Conservation (phyloP, 2,113 vertebrate species). For the Eudyptes chrysolophus region DNA sequence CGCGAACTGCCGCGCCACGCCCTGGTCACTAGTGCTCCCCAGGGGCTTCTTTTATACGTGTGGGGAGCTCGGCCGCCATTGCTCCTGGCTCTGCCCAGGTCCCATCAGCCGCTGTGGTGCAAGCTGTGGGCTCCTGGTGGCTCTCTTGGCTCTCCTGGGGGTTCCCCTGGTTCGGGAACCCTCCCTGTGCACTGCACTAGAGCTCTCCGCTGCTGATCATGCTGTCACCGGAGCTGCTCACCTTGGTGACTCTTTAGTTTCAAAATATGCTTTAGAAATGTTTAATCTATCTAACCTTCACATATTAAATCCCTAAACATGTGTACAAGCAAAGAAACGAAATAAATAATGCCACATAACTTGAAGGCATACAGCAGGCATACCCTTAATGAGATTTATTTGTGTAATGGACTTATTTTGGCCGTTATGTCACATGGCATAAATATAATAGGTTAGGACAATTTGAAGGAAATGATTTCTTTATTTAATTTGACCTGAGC, state of each 20-base stretch:
- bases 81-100: too few species aligned
- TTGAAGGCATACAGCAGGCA: not conserved
- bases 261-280: not conserved
- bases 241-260: not conserved
- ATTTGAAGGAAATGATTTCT: not conserved
- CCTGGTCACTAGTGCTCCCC: too few species aligned
- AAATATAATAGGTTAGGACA: not conserved
- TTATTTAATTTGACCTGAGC: constrained; percentile 15
- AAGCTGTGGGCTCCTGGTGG: too few species aligned
- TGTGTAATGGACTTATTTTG: not conserved
- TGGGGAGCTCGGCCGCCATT: too few species aligned
- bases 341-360: not conserved
- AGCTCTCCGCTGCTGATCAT: too few species aligned
- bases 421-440: not conserved
- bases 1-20: too few species aligned
- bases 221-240: too few species aligned
- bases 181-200: too few species aligned
- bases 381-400: not conserved
- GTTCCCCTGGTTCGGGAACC: too few species aligned
- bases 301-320: not conserved
- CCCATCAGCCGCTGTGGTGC: too few species aligned
- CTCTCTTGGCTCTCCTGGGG: too few species aligned
- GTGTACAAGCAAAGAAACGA: not conserved
- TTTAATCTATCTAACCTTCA: not conserved
- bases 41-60: too few species aligned